phyloP scores from a whole-genome alignment of 2,113 vertebrate species.

The Otus sunia region DNA sequence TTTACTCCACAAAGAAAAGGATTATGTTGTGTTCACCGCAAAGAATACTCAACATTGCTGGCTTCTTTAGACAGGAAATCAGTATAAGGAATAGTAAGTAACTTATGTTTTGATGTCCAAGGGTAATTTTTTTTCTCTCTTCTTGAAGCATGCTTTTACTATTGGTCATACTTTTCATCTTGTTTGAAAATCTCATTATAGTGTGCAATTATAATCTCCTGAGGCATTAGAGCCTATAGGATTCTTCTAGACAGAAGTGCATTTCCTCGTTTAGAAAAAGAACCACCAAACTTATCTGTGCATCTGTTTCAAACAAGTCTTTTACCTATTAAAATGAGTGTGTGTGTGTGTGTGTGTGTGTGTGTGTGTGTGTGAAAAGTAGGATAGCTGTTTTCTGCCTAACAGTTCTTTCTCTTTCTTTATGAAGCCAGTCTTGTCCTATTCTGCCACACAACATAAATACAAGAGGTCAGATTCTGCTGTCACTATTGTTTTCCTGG shows the following conservation, averaged over 20 bases:
- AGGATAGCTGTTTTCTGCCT: not conserved
- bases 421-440: not conserved
- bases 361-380: not conserved
- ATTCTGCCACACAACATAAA: not conserved
- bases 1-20: not conserved
- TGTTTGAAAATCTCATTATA: not conserved
- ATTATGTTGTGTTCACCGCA: not conserved
- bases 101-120: not conserved
- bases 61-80: not conserved
- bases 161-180: not conserved
- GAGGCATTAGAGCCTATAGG: not conserved
- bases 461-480: not conserved
- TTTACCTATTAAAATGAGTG: not conserved
- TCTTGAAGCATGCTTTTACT: not conserved
- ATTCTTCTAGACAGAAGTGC: not conserved
- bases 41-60: not conserved
- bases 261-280: not conserved
- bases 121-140: not conserved
- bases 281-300: not conserved
- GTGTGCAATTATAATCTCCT: not conserved
- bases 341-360: not conserved
- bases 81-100: not conserved
- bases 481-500: not conserved
- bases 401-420: not conserved
- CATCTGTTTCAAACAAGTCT: not conserved